Percentiles rank a stretch among this genome's conserved stretches.
Evolutionary conservation across 2,888 invertebrate species (phyloP).

Genomic region (Tenthredo notha): DNA sequence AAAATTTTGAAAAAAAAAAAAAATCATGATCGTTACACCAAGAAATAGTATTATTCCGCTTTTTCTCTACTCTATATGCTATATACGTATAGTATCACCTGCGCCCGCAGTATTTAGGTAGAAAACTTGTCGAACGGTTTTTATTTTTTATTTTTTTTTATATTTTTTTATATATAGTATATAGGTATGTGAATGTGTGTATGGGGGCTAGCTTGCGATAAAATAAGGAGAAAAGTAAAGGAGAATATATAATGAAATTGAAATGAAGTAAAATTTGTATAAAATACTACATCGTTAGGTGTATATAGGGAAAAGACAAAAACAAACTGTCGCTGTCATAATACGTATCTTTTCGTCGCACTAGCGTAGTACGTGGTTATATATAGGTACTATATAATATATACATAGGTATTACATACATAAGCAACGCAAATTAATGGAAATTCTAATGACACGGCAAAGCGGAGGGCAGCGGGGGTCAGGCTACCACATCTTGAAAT

Average conservation of each 20-base stretch:
- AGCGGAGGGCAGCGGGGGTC: slow-evolving; percentile 50
- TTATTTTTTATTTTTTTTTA: not conserved
- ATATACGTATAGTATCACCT: slow-evolving; percentile 69
- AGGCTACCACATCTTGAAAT: slow-evolving; percentile 40
- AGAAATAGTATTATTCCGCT: not conserved
- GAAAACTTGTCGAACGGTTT: not conserved
- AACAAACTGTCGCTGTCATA: slow-evolving; percentile 55
- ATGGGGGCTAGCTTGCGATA: slow-evolving; percentile 13
- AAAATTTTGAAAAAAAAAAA: not conserved
- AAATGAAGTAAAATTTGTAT: slow-evolving; percentile 13
- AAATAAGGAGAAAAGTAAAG: not conserved
- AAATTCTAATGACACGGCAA: slow-evolving; percentile 50
- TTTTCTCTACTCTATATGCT: not conserved
- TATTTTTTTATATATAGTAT: not conserved
- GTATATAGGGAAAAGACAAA: slow-evolving; percentile 8
- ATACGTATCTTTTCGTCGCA: slow-evolving; percentile 57
- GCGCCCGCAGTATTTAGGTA: slow-evolving; percentile 64
- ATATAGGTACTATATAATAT: not conserved
- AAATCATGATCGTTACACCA: not conserved
- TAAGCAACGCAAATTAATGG: slow-evolving; percentile 53
- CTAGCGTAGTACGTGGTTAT: not conserved
- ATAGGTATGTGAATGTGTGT: not conserved
- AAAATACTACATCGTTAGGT: not conserved
- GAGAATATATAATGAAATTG: not conserved
- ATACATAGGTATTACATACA: slow-evolving; percentile 53